Evolutionary conservation across 2,888 invertebrate genomes (phyloP), one percentile per base, ranked within the genome.

Genomic region (Germaria angustata): DNA sequence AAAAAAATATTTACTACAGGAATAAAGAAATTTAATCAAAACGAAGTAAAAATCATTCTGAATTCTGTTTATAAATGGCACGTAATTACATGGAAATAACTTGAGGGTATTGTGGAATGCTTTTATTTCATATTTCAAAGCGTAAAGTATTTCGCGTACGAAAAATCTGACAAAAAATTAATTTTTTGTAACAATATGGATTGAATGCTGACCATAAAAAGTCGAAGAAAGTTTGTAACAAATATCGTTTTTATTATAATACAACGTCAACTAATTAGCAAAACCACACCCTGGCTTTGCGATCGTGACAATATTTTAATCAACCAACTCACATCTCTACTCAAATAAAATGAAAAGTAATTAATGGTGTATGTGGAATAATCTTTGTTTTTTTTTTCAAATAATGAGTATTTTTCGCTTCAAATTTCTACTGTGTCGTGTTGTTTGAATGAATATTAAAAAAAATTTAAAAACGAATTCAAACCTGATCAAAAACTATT

Each of bases 241-340:
- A 41, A 44, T 63, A 32, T 44, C 2, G 15, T 68, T 49, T 68
- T 49, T 11, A 8, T 55, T 46, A 7, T 22, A 28, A 68, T 28
- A 63, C 24, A n/a, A 17, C 22, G 53, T 20, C 53, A 61, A 41
- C 28, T 57, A 57, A 65, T 69, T 69, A 53, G 34, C 39, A 22
- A 39, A 72, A 41, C 65, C 72, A 41, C 81, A 55, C 72, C 72
- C 68, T 55, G 46, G 15, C n/a, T 13, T 55, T 49, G 49, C 17
- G 34, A 63, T 81, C 81, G 81, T 81, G 81, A 81, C 81, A 69
- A 81, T 73, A 81, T 81, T 81, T 78, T 68, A 77, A 81, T 77
- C 81, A 20, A 32, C 28, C 15, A 17, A 57, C 46, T 77, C 36
- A 57, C 39, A 81, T 81, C 72, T 55, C 44, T n/a, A 53, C 46